phyloP scores from a whole-genome alignment of 30 jellyfish, hydroid and myxozoan genomes.

The Turritopsis rubra region DNA sequence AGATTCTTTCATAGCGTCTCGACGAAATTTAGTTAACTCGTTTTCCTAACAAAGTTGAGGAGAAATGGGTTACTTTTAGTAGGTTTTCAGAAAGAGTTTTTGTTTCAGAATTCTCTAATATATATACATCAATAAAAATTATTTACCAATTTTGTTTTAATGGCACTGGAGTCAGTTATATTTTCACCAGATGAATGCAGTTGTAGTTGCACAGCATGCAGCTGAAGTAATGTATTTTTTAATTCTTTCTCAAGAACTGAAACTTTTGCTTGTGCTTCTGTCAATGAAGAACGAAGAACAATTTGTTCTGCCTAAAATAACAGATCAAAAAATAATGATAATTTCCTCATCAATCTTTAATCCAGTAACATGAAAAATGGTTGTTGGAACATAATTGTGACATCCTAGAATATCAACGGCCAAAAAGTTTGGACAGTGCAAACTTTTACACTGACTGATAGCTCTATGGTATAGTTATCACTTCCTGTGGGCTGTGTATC shows the following conservation, averaged over 20 bases:
- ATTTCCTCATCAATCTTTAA: neutral
- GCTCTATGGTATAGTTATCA: too few species aligned
- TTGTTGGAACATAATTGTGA: too few species aligned
- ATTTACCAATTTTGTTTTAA: constrained; percentile 64
- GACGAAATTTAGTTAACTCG: constrained; percentile 69
- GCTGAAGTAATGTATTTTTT: constrained; percentile 69
- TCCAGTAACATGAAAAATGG: neutral
- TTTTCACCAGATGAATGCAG: constrained; percentile 68
- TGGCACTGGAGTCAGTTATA: constrained; percentile 46
- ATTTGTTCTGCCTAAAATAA: constrained; percentile 89
- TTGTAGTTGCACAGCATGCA: constrained; percentile 93
- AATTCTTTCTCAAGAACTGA: constrained; percentile 74
- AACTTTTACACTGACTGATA: too few species aligned
- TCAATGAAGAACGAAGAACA: constrained; percentile 59
- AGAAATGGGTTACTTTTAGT: neutral
- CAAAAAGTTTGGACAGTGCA: too few species aligned
- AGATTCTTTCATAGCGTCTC: constrained; percentile 83
- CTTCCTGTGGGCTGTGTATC: too few species aligned
- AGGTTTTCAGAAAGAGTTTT: neutral
- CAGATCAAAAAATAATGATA: neutral
- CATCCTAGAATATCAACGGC: too few species aligned
- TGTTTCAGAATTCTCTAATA: neutral
- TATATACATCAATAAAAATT: neutral
- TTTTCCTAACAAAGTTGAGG: constrained; percentile 52
- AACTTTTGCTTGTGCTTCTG: constrained; percentile 70